Conservation (phyloP, 2,113 vertebrate genomes). For the Sprattus sprattus region DNA sequence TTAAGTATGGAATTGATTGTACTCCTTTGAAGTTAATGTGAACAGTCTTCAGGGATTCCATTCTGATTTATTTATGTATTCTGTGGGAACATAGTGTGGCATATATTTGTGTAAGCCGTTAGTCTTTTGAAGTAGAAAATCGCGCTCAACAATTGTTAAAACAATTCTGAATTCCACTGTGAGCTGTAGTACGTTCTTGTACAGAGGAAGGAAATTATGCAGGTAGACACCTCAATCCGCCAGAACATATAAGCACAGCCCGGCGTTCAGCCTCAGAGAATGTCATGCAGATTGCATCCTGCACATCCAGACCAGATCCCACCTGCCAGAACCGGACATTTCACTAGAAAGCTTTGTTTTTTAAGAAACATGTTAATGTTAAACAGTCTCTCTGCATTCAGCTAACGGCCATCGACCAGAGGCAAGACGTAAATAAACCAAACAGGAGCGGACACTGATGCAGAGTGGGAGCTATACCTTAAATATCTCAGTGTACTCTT, state of each 20-base stretch:
- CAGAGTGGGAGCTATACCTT: background rate
- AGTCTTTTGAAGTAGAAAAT: background rate
- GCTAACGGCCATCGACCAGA: slow-evolving; percentile 46
- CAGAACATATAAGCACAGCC: slow-evolving; percentile 41
- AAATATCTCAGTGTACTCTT: no score
- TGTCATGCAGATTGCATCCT: slow-evolving; percentile 39
- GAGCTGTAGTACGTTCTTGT: background rate
- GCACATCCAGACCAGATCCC: slow-evolving; percentile 40
- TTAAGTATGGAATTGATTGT: background rate
- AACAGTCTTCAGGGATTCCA: slow-evolving; percentile 2
- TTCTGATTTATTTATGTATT: background rate
- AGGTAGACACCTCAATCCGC: slow-evolving; percentile 27
- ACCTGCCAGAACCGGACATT: slow-evolving; percentile 48
- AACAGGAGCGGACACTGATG: slow-evolving; percentile 35
- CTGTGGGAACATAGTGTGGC: background rate
- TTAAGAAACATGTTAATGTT: slow-evolving; percentile 46
- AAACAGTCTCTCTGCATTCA: slow-evolving; percentile 51
- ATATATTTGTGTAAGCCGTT: background rate
- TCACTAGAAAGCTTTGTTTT: slow-evolving; percentile 25
- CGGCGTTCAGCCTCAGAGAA: slow-evolving; percentile 43
- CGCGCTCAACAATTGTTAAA: background rate
- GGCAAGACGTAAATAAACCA: slow-evolving; percentile 29
- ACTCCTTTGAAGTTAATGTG: background rate
- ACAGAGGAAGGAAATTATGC: slow-evolving; percentile 29
- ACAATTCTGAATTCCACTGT: background rate